Conservation (phyloP, 2,797 vertebrate genomes). For the Cirrhinus mrigala region DNA sequence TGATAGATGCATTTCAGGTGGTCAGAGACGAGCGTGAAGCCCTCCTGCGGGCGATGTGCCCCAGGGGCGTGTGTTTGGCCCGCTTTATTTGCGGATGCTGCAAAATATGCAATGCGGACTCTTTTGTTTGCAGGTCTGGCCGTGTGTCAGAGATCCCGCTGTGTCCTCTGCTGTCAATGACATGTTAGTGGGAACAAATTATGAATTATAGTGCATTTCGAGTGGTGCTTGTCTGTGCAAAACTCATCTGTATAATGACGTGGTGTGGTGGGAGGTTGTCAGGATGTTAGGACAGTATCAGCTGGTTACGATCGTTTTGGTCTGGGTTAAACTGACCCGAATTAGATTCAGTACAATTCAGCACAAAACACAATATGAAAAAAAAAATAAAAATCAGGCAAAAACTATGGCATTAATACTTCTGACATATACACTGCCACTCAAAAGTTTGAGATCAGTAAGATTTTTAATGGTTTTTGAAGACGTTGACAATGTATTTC, state of each 20-base stretch:
- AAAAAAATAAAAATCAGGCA: not conserved
- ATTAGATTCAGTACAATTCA: not conserved
- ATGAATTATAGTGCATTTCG: not conserved
- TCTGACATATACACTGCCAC: no score
- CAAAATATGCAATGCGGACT: slow-evolving; percentile 34
- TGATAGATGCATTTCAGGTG: slow-evolving; percentile 60
- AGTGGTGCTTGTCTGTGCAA: not conserved
- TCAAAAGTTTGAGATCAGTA: no score
- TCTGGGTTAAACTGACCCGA: not conserved
- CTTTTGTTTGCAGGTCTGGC: slow-evolving; percentile 4
- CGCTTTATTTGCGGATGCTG: slow-evolving; percentile 38
- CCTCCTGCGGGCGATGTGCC: slow-evolving; percentile 48
- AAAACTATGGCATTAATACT: not conserved
- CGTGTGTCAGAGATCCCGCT: slow-evolving; percentile 2
- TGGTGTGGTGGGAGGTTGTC: not conserved
- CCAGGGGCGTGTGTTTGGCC: slow-evolving; percentile 32
- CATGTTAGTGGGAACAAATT: slow-evolving; percentile 19
- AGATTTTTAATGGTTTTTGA: no score
- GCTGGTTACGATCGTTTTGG: not conserved
- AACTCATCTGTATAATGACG: not conserved
- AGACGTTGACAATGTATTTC: no score
- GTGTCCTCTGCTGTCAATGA: not conserved
- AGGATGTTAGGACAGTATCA: not conserved
- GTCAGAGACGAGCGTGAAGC: slow-evolving; percentile 50
- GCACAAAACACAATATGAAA: not conserved